Evolutionary conservation across 2,888 invertebrate species (phyloP).

Genomic region (Seladonia tumulorum): DNA sequence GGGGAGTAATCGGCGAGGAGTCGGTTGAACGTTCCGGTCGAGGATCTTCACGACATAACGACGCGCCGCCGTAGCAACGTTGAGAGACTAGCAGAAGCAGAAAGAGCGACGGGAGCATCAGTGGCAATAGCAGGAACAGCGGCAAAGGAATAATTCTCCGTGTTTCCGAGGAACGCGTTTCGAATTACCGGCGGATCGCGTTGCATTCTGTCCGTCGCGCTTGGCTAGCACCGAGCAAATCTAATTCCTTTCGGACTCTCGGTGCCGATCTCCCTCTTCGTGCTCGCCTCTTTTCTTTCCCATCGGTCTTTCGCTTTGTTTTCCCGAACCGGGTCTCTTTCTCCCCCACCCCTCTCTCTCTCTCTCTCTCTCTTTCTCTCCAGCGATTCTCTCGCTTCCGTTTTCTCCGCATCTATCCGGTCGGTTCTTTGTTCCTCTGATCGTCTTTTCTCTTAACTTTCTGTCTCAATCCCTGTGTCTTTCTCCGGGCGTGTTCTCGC

Average conservation of each 20-base stretch:
- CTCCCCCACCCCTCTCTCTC: conserved; percentile 13
- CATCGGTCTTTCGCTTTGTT: conserved; percentile 54
- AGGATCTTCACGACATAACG: conserved; percentile 45
- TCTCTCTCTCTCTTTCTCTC: conserved; percentile 18
- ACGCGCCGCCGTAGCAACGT: conserved; percentile 13
- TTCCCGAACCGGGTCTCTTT: conserved; percentile 54
- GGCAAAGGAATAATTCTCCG: conserved; percentile 78
- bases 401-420: conserved; percentile 31
- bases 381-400: conserved; percentile 10
- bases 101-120: conserved; percentile 54
- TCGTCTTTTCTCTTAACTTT: conserved; percentile 26
- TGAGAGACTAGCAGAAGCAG: conserved; percentile 37
- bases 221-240: conserved; percentile 81
- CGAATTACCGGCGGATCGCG: conserved; percentile 81
- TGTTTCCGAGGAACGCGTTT: conserved; percentile 80
- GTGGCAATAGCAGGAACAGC: conserved; percentile 63
- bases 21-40: conserved; percentile 27
- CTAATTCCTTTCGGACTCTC: conserved; percentile 77
- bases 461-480: conserved; percentile 26
- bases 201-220: conserved; percentile 82
- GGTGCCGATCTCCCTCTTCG: conserved; percentile 60
- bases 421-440: conserved; percentile 31
- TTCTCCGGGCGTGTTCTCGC: neutral
- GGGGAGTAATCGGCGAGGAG: conserved; percentile 17
- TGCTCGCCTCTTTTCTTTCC: conserved; percentile 46